These are phyloP conservation scores for Rhinoptilus africanus DNA, from an alignment of 2,113 vertebrate species.

Conservation along the genomic window DNA sequence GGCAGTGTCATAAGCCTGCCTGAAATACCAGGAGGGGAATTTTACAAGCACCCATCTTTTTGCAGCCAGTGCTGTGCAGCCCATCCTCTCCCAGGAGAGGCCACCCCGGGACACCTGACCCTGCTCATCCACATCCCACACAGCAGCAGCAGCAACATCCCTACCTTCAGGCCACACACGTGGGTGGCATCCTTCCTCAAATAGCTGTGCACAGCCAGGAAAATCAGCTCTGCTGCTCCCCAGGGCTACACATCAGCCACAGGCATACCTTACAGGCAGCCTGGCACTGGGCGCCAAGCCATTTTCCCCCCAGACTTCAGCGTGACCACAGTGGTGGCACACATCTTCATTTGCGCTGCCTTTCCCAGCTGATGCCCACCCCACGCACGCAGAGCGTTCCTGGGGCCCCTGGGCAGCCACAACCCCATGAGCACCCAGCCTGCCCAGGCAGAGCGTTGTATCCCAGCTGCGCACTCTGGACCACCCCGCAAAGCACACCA, in stretches of 20 bases:
- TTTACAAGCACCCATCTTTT: neutral
- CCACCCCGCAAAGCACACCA: neutral
- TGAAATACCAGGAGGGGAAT: neutral
- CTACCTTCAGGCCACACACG: neutral
- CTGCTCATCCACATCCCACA: neutral
- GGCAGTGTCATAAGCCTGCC: neutral
- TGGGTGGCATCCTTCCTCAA: neutral
- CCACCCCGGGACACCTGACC: neutral
- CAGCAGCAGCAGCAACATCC: neutral
- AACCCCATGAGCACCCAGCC: accelerated
- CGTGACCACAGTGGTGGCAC: neutral
- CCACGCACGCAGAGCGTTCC: neutral
- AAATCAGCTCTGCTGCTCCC: neutral
- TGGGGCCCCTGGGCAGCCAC: neutral
- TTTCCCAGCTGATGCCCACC: accelerated
- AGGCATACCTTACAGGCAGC: neutral
- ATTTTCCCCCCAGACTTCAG: neutral
- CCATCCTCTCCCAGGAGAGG: neutral
- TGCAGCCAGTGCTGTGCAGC: neutral
- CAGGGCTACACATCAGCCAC: neutral
- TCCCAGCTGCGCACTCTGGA: neutral
- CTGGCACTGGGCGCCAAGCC: neutral
- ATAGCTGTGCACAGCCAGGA: accelerated
- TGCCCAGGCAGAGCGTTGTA: neutral
- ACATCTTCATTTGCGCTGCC: neutral